phyloP scores from a whole-genome alignment of 2,797 vertebrate genomes.

The Passerculus sandwichensis region DNA sequence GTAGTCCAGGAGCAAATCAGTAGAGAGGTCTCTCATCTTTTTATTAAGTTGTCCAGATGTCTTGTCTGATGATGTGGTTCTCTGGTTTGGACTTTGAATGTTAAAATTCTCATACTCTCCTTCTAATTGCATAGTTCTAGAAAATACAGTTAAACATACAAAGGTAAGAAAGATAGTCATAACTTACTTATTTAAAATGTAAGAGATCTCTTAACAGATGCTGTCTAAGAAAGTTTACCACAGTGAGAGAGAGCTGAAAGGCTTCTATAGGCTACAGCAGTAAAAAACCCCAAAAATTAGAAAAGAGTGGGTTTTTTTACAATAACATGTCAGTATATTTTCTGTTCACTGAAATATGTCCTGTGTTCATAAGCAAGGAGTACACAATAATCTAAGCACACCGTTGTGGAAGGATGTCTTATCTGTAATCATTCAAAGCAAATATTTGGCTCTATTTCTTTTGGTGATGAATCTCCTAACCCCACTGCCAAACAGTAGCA shows the following conservation, averaged over 20 bases:
- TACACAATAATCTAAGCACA: conserved; percentile 42
- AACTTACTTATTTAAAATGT: background rate
- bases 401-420: conserved; percentile 52
- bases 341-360: conserved; percentile 36
- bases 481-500: conserved; percentile 14
- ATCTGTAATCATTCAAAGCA: conserved; percentile 61
- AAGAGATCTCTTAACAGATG: background rate
- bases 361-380: conserved; percentile 40
- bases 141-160: background rate
- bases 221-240: background rate
- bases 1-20: background rate
- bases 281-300: background rate
- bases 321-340: conserved; percentile 30
- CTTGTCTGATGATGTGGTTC: background rate
- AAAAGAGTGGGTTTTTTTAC: background rate
- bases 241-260: background rate
- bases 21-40: background rate
- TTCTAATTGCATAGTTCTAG: background rate
- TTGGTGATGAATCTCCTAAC: conserved; percentile 43
- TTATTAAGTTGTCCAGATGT: background rate
- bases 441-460: conserved; percentile 62
- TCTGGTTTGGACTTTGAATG: background rate
- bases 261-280: background rate
- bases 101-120: background rate
- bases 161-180: background rate